Evolutionary conservation across 2,888 invertebrate genomes (phyloP).

Genomic region (Nomada ferruginata): DNA sequence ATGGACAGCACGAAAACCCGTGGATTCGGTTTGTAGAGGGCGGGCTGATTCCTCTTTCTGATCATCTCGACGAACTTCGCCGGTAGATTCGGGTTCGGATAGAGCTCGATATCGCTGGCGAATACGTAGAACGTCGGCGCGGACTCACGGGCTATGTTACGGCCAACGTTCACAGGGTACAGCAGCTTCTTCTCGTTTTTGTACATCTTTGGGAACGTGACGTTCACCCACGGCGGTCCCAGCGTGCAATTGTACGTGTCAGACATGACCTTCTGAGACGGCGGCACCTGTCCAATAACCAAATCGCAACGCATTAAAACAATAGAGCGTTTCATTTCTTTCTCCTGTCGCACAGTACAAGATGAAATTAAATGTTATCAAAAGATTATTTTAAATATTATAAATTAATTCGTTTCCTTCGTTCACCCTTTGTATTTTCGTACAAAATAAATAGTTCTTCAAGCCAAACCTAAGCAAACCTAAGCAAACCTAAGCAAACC

Average conservation of each 20-base stretch:
- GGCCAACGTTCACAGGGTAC: conserved; percentile 95
- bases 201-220: conserved; percentile 88
- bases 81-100: conserved; percentile 93
- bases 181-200: conserved; percentile 92
- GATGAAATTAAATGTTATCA: no score
- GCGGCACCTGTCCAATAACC: conserved; percentile 86
- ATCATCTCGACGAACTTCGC: conserved; percentile 94
- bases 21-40: conserved; percentile 86
- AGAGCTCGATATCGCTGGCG: conserved; percentile 95
- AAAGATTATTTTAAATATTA: no score
- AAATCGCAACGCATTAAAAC: no score
- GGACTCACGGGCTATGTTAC: conserved; percentile 94
- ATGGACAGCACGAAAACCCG: conserved; percentile 95
- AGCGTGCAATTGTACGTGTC: conserved; percentile 90
- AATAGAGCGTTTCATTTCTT: no score
- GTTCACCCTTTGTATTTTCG: no score
- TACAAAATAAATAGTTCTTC: no score
- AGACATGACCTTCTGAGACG: conserved; percentile 87
- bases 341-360: no score
- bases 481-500: no score
- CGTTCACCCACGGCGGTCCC: conserved; percentile 89
- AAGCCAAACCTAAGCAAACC: no score
- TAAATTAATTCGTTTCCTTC: no score
- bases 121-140: conserved; percentile 93
- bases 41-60: conserved; percentile 89